Percentiles rank a stretch among this genome's conserved stretches.
Conservation (phyloP, 2,888 invertebrate species). For the Calameuta idolon region DNA sequence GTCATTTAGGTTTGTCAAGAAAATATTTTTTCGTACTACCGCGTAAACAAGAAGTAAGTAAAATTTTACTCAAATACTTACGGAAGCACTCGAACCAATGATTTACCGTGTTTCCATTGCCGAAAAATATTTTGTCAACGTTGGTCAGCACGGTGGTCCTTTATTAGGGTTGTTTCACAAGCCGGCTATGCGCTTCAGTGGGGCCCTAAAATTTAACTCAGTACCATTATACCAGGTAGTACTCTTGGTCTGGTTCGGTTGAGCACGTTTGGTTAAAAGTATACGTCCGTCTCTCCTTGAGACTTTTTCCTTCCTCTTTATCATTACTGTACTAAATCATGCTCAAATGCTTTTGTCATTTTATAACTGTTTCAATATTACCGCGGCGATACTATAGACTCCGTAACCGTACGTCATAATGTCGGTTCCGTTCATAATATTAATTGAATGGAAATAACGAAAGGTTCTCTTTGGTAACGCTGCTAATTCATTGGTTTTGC, state of each 20-base stretch:
- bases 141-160: conserved; percentile 12
- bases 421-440: conserved; percentile 1
- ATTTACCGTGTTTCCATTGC: conserved; percentile 15
- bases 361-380: conserved; percentile 5
- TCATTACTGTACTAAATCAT: neutral
- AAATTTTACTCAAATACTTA: neutral
- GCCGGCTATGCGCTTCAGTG: conserved; percentile 20
- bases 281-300: neutral
- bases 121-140: conserved; percentile 24
- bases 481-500: neutral
- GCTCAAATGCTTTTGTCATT: neutral
- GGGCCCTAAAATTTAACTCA: conserved; percentile 25
- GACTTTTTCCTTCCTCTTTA: neutral
- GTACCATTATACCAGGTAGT: neutral
- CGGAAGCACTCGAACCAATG: conserved; percentile 2
- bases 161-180: conserved; percentile 16
- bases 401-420: conserved; percentile 6
- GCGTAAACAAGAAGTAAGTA: neutral
- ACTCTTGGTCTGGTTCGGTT: neutral
- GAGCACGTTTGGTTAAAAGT: neutral
- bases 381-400: neutral
- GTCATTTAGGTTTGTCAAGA: neutral
- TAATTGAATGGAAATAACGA: conserved; percentile 3
- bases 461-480: neutral
- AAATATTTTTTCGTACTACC: neutral